A percentile compares a stretch with the other conserved stretches of the same genome.
Conservation (phyloP, 2,113 vertebrate genomes). For the Seriola quinqueradiata region DNA sequence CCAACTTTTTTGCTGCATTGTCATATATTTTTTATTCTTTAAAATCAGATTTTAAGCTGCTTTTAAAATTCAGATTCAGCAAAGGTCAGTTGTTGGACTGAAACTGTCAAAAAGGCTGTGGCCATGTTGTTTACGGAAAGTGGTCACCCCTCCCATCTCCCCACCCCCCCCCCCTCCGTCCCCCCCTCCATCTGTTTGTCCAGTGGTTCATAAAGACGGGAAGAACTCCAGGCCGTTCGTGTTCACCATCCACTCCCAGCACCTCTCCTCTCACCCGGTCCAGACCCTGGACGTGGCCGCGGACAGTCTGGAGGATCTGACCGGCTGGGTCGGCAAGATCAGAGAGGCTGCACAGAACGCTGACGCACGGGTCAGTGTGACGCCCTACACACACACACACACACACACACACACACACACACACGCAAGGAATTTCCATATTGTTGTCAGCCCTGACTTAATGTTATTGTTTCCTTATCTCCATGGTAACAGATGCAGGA, state of each 20-base stretch:
- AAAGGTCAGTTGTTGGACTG: too few relatives aligned
- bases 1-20: too few relatives aligned
- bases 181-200: neutral
- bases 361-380: conserved; percentile 80
- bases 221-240: conserved; percentile 78
- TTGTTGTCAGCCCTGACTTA: neutral
- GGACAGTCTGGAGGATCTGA: conserved; percentile 80
- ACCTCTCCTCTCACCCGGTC: conserved; percentile 81
- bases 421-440: neutral
- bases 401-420: neutral
- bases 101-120: too few relatives aligned
- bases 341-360: conserved; percentile 83
- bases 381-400: neutral
- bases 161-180: too few relatives aligned
- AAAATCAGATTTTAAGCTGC: too few relatives aligned
- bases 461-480: conserved; percentile 19
- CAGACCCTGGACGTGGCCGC: conserved; percentile 82
- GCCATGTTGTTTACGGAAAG: too few relatives aligned
- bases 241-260: conserved; percentile 84
- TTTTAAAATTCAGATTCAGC: too few relatives aligned
- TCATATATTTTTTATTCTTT: too few relatives aligned
- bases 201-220: conserved; percentile 84
- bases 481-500: conserved; percentile 83
- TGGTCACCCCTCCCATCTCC: too few relatives aligned
- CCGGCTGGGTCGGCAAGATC: conserved; percentile 80